Conservation (phyloP, 2,113 vertebrate genomes). For the Tauraco erythrolophus region DNA sequence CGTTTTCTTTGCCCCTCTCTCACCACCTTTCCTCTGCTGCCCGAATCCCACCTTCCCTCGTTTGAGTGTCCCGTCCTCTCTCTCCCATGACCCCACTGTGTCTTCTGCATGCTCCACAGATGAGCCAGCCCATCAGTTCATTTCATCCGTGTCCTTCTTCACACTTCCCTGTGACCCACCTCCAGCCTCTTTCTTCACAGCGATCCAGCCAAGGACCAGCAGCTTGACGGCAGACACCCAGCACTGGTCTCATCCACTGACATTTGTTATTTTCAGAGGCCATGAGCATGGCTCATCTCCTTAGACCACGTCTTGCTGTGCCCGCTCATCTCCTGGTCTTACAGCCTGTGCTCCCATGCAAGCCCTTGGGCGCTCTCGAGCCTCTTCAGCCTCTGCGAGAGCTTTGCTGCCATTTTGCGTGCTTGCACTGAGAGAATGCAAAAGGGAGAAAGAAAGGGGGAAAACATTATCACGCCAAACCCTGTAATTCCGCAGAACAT, state of each 20-base stretch:
- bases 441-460: background rate
- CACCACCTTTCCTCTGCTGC: background rate
- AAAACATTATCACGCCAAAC: background rate
- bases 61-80: background rate
- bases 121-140: background rate
- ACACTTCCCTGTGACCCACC: background rate
- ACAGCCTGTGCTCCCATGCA: background rate
- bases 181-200: background rate
- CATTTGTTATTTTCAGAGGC: background rate
- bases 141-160: background rate
- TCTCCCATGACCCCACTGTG: background rate
- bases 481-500: background rate
- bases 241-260: background rate
- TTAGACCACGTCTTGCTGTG: background rate
- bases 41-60: background rate
- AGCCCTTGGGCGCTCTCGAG: fast-evolving
- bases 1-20: background rate
- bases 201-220: background rate
- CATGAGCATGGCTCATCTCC: background rate
- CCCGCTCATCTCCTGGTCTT: background rate
- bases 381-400: background rate
- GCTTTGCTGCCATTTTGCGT: background rate
- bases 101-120: background rate
- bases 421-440: background rate
- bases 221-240: background rate